Evolutionary conservation across 2,113 vertebrate genomes (phyloP).

Genomic region (Ctenomys sociabilis): DNA sequence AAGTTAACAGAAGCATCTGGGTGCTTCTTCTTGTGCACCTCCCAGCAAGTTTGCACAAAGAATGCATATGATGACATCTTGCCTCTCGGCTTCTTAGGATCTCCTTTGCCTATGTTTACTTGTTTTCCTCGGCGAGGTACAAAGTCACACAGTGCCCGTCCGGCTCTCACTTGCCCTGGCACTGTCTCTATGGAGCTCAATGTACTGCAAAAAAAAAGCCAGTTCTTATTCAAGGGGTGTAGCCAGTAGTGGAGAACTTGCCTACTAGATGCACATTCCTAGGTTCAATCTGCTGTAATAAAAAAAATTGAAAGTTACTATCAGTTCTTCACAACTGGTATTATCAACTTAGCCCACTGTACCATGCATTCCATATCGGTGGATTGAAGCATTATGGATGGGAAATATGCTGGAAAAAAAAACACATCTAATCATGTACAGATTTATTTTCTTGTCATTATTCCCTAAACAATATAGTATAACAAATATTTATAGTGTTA

Average conservation of each 20-base stretch:
- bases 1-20: no score
- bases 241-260: background rate
- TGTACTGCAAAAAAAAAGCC: no score
- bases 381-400: background rate
- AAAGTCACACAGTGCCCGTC: no score
- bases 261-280: background rate
- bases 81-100: no score
- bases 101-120: no score
- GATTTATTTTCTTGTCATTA: background rate
- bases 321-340: background rate
- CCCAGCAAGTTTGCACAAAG: no score
- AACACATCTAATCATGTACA: background rate
- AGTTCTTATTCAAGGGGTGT: background rate
- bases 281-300: background rate
- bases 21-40: no score
- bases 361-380: background rate
- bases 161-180: no score
- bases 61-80: no score
- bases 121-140: no score
- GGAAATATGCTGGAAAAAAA: background rate
- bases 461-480: background rate
- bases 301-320: background rate
- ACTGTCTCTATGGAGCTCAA: no score
- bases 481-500: background rate
- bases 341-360: background rate